phyloP scores from a whole-genome alignment of 2,888 invertebrate species.

The Phengaris arion region DNA sequence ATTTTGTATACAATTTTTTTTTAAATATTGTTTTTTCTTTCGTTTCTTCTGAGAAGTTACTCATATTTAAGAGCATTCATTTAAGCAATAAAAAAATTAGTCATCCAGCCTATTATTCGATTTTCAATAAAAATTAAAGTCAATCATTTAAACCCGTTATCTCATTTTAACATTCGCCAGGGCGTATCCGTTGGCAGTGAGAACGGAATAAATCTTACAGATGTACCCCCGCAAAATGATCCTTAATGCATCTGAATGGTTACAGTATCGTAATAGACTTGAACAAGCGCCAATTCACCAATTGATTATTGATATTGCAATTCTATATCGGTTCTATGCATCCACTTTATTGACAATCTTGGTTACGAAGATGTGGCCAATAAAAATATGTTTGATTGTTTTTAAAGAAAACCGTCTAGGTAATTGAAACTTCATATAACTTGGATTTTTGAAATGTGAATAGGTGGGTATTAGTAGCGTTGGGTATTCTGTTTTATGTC shows the following conservation, averaged over 20 bases:
- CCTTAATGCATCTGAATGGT: conserved; percentile 55
- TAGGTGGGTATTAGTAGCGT: no score
- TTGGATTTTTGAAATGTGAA: no score
- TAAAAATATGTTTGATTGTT: neutral
- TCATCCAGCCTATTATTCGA: neutral
- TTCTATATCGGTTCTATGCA: conserved; percentile 59
- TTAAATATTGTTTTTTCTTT: no score
- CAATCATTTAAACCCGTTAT: conserved; percentile 19
- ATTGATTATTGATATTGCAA: conserved; percentile 79
- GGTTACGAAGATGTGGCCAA: neutral
- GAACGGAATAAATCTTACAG: conserved; percentile 35
- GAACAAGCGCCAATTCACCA: conserved; percentile 74
- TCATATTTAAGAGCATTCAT: no score
- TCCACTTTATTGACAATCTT: conserved; percentile 1
- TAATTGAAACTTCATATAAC: no score
- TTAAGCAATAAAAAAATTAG: no score
- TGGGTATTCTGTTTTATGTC: no score
- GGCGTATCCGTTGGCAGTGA: conserved; percentile 28
- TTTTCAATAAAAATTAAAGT: conserved; percentile 19
- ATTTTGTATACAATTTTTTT: no score
- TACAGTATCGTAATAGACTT: conserved; percentile 68
- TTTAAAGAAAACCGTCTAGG: no score
- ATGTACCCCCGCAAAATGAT: conserved; percentile 47
- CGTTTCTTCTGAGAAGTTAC: no score
- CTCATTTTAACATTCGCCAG: conserved; percentile 27